Base-by-base conservation (phyloP, 2,113 vertebrate species). In the Montifringilla adamsi region DNA sequence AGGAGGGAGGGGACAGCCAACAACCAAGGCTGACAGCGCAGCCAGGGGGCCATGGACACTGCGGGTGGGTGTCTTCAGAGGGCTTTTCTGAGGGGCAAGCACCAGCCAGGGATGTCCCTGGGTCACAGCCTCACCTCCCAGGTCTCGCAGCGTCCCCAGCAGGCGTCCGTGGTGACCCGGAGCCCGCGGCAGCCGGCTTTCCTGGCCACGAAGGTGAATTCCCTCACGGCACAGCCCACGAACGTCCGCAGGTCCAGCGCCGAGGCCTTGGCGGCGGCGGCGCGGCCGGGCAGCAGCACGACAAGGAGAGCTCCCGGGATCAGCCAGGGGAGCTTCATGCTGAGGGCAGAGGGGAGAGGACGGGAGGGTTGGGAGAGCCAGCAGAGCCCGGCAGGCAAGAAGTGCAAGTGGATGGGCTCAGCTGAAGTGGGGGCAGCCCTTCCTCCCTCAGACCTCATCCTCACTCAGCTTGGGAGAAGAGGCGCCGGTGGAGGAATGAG, bases 111-210 rank as follows among this genome's bases (percentile, higher is more conserved):
- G 59, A 0, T 28, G 79, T 5, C 0, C 50, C 43, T 0, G 0
- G 4, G 46, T 0, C 22, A 0, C 62, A 35, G 33, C 67, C 98
- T 99, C 96, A 99, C 99, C 99, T 99, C 99, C 99, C 99, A 99
- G 80, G 99, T 99, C 98, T 99, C 98, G 9, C 99, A 99, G 96
- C 99, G 99, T 83, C 99, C 99, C 99, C 99, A 99, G 98, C 99
- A 99, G 60, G 99, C 99, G 5, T 99, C 99, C 0, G 99, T 99
- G 35, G 99, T 99, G 97, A 99, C 97, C 63, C 98, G 98, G 94
- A 99, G 92, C 2, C 96, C 97, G 9, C 95, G 97, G 81, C 99
- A 99, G 82, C 99, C 99, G 0, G 98, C 98, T 68, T 99, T 99
- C 96, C 95, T 98, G 77, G 98, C 99, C 96, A 98, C 55, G 91